These are phyloP conservation scores for Myocastor coypus DNA, from an alignment of 2,113 vertebrate genomes.

Conservation along the genomic window DNA sequence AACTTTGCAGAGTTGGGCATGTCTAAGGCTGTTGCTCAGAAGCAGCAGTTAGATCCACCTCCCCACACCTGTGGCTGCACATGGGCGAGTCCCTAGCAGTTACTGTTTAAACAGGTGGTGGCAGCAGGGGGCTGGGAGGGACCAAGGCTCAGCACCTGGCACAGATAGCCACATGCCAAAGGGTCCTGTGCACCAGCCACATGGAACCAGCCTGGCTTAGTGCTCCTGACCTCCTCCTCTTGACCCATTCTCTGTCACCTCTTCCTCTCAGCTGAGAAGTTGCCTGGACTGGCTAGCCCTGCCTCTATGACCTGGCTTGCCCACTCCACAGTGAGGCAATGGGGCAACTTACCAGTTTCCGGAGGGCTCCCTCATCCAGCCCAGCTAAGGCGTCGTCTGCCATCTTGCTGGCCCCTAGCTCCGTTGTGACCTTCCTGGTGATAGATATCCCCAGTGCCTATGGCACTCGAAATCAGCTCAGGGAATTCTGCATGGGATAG, in stretches of 20 bases:
- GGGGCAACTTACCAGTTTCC: conserved; percentile 86
- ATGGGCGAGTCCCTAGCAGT: conserved; percentile 64
- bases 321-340: not conserved
- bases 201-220: conserved; percentile 1
- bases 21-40: not conserved
- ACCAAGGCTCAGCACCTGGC: conserved; percentile 41
- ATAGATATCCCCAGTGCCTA: not conserved
- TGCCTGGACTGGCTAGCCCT: not conserved
- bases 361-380: conserved; percentile 87
- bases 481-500: conserved; percentile 67
- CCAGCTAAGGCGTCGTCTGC: conserved; percentile 85
- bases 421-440: not conserved
- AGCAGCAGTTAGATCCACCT: conserved; percentile 60
- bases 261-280: not conserved
- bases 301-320: conserved; percentile 16
- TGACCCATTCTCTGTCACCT: not conserved
- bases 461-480: conserved; percentile 24
- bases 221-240: not conserved
- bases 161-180: conserved; percentile 57
- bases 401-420: conserved; percentile 75
- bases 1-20: conserved; percentile 7
- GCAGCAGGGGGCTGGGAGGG: conserved; percentile 42
- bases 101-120: conserved; percentile 81
- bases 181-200: conserved; percentile 40
- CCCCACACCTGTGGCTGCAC: conserved; percentile 62